Conservation (phyloP, 2,113 vertebrate genomes). For the Dasyurus viverrinus region DNA sequence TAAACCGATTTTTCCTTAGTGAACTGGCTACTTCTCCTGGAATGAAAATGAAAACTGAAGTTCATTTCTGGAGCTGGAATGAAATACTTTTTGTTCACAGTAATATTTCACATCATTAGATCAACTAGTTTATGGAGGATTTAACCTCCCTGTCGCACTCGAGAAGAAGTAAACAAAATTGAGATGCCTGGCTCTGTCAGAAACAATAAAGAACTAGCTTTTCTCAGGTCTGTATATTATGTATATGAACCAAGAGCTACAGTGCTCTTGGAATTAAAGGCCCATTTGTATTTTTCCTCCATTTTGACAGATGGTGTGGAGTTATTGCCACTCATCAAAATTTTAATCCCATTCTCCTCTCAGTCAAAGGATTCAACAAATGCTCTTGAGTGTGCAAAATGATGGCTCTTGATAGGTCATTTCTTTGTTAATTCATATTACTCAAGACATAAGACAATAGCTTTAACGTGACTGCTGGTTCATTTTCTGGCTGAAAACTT, state of each 20-base stretch:
- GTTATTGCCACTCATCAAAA: not conserved
- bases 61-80: not conserved
- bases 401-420: not conserved
- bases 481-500: not conserved
- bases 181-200: not conserved
- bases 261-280: not conserved
- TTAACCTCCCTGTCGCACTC: not conserved
- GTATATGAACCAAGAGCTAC: not conserved
- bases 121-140: not conserved
- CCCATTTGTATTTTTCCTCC: not conserved
- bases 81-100: not conserved
- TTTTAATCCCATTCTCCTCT: not conserved
- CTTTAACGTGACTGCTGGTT: not conserved
- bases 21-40: not conserved
- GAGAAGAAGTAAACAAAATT: not conserved
- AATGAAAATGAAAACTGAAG: not conserved
- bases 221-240: not conserved
- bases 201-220: not conserved
- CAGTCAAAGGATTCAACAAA: not conserved
- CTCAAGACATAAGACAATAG: not conserved
- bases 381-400: not conserved
- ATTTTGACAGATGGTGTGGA: not conserved
- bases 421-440: not conserved
- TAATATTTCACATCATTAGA: constrained; percentile 32
- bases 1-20: not conserved